Evolutionary conservation across 2,797 vertebrate genomes (phyloP), one percentile per base, ranked within the genome.

Genomic region (Mastacembelus armatus): DNA sequence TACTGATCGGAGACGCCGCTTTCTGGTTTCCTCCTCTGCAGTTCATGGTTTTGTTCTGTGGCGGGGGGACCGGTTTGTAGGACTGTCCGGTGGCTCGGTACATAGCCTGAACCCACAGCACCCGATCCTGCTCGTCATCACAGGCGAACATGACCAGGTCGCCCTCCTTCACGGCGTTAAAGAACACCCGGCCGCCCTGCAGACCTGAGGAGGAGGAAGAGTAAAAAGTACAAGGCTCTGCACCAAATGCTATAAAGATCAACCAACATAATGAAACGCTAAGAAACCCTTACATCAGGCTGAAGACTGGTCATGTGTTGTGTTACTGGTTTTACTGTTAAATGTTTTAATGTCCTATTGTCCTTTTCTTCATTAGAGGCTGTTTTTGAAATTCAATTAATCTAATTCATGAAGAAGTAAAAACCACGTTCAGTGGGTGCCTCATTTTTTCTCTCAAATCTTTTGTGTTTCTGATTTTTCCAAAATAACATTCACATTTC

Each of bases 21-120:
- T 94, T 95, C 68, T 89, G 84, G 70, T 78, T 84, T 49, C 92
- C 93, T 87, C 92, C 95, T 90, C 93, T 93, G 84, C 93, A 88
- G 90, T 96, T 95, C 16, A 91, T 83, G 83, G 92, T 95, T 87
- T 94, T 96, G 87, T 92, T 94, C 44, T 95, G 95, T 40, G 84
- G 66, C 1, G 94, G 94, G 24, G 95, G 93, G 58, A 95, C 27
- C 0, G 97, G 98, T 73, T 98, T 99, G 78, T 98, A 96, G 0
- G 98, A 96, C 69, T 99, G 98, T 22, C 98, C 98, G 3, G 98
- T 99, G 78, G 97, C 98, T 35, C 97, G 94, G 79, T 97, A 99
- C 94, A 99, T 95, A 58, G 97, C 98, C 92, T 99, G 98, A 54
- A 99, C 95, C 98, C 98, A 99, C 38, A 99, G 87, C 60, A 93